Evolutionary conservation across 2,888 invertebrate genomes (phyloP).

Genomic region (Operophtera brumata): DNA sequence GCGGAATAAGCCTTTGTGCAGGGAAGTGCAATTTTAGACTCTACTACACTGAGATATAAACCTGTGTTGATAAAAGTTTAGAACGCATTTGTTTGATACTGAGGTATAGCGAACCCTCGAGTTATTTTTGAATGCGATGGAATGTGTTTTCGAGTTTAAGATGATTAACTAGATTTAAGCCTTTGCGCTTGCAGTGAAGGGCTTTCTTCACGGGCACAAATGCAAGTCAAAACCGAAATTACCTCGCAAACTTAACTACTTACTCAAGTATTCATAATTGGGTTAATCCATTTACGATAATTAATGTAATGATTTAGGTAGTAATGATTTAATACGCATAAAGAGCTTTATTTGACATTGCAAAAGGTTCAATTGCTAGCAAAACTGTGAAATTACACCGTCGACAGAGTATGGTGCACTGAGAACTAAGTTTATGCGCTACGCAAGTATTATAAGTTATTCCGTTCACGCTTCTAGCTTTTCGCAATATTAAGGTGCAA

Average conservation of each 20-base stretch:
- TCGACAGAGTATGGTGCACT: constrained; percentile 9
- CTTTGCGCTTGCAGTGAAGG: too few species aligned
- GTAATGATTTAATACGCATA: neutral
- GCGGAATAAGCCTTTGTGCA: constrained; percentile 9
- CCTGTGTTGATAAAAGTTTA: neutral
- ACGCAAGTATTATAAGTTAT: constrained; percentile 2
- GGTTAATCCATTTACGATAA: too few species aligned
- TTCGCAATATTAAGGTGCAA: neutral
- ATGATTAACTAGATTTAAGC: too few species aligned
- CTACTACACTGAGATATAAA: constrained; percentile 2
- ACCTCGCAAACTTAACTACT: too few species aligned
- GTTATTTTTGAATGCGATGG: neutral
- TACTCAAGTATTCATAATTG: too few species aligned
- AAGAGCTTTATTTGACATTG: too few species aligned
- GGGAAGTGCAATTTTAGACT: constrained; percentile 12
- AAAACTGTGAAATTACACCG: neutral
- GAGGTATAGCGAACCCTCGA: neutral
- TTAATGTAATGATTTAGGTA: too few species aligned
- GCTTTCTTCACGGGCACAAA: too few species aligned
- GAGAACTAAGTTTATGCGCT: constrained; percentile 8
- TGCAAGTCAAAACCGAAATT: too few species aligned
- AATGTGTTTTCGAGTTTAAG: neutral
- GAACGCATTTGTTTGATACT: neutral
- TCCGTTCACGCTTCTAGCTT: neutral
- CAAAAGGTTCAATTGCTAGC: neutral